These are phyloP conservation scores for Platygyra sinensis DNA, from an alignment of 64 coral and sea anemone genomes.

Conservation along the genomic window DNA sequence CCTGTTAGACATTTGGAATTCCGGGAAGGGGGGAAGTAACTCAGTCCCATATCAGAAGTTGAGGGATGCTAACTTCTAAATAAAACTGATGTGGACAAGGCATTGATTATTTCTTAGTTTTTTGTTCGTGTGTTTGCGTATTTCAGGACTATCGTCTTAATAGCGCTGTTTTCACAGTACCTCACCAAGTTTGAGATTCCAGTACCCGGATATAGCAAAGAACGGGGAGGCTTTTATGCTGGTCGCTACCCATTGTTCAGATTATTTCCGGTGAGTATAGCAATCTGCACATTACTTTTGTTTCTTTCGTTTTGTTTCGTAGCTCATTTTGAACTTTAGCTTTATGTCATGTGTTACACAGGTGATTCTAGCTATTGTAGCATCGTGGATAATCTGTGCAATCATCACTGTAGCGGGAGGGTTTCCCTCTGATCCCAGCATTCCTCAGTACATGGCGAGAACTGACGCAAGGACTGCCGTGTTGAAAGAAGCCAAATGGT, in stretches of 20 bases:
- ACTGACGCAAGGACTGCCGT: conserved; percentile 14
- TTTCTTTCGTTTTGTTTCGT: background rate
- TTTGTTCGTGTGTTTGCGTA: background rate
- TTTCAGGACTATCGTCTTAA: conserved; percentile 83
- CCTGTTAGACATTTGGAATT: too few species aligned
- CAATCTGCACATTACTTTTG: too few species aligned
- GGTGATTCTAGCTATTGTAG: conserved; percentile 45
- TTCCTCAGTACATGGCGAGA: conserved; percentile 38
- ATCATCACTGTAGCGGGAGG: conserved; percentile 39
- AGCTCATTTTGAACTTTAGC: background rate
- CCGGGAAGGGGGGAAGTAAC: too few species aligned
- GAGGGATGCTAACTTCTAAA: too few species aligned
- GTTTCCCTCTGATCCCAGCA: conserved; percentile 1
- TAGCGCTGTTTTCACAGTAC: conserved; percentile 94
- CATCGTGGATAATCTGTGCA: conserved; percentile 38
- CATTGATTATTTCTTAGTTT: background rate
- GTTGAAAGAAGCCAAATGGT: conserved; percentile 51
- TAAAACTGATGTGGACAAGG: too few species aligned
- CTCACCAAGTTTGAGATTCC: conserved; percentile 73
- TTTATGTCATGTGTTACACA: background rate
- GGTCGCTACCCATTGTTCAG: conserved; percentile 72
- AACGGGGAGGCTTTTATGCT: conserved; percentile 30
- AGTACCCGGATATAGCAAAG: conserved; percentile 38
- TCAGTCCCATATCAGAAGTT: too few species aligned
- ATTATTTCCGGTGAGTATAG: conserved; percentile 88